phyloP scores from a whole-genome alignment of 2,888 invertebrate genomes.

The Mythimna lalbum region DNA sequence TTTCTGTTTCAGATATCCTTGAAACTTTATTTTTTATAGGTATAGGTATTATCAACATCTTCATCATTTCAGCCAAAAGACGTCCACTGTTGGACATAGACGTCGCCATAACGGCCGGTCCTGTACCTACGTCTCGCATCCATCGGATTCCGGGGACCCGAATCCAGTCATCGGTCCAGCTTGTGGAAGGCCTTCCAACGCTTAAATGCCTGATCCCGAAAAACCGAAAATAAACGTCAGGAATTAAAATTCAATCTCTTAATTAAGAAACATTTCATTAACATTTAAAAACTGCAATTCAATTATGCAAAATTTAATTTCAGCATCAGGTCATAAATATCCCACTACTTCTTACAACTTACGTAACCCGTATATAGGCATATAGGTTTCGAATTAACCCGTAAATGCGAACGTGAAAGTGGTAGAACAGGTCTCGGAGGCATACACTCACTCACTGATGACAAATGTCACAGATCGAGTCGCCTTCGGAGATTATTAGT shows the following conservation, averaged over 20 bases:
- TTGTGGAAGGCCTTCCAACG: no score
- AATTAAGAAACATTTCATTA: conserved; percentile 19
- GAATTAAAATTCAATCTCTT: not conserved
- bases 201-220: no score
- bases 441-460: conserved; percentile 48
- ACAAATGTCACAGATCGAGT: conserved; percentile 67
- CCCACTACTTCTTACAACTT: conserved; percentile 18
- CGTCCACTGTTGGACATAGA: no score
- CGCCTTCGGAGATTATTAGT: conserved; percentile 59
- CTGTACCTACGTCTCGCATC: no score
- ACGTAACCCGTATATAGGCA: conserved; percentile 45
- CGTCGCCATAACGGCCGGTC: no score
- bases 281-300: conserved; percentile 24
- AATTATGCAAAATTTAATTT: conserved; percentile 35
- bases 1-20: not conserved
- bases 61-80: no score
- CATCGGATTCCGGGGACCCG: no score
- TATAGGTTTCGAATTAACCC: conserved; percentile 53
- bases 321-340: conserved; percentile 22
- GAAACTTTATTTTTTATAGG: not conserved
- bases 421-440: conserved; percentile 46
- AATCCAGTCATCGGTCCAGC: no score
- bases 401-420: conserved; percentile 59
- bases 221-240: conserved; percentile 3
- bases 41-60: no score